Percentiles rank a stretch among this genome's conserved stretches.
phyloP scores from a whole-genome alignment of 2,797 vertebrate species.

The Neomorphus geoffroyi region DNA sequence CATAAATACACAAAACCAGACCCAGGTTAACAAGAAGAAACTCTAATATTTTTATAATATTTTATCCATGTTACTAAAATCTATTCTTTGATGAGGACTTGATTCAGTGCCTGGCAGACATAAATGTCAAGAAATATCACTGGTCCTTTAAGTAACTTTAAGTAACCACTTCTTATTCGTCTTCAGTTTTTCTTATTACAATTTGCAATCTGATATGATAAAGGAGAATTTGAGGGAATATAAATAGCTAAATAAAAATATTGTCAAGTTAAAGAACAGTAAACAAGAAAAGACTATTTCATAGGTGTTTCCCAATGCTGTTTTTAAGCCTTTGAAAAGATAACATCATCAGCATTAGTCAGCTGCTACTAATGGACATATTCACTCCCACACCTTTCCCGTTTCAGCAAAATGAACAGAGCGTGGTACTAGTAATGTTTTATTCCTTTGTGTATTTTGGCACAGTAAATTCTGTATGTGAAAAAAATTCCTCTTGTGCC shows the following conservation, averaged over 20 bases:
- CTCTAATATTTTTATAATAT: neutral
- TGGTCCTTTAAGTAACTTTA: neutral
- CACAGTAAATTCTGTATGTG: neutral
- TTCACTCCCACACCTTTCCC: neutral
- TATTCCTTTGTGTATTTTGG: neutral
- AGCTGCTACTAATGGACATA: neutral
- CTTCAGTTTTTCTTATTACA: neutral
- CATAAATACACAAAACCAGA: neutral
- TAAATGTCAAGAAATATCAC: neutral
- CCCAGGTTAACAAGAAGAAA: neutral
- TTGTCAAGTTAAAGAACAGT: neutral
- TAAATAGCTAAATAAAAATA: neutral
- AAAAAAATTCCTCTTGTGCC: neutral
- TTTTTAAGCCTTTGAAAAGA: neutral
- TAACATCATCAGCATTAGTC: neutral
- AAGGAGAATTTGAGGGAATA: neutral
- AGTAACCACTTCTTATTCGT: neutral
- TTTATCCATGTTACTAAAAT: neutral
- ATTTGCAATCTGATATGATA: neutral
- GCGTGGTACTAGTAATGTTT: neutral
- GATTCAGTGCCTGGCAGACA: neutral
- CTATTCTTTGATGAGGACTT: neutral
- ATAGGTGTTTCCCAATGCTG: neutral
- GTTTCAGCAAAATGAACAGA: neutral
- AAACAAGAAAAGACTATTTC: neutral